These are phyloP conservation scores for Corythornis cristatus DNA, from an alignment of 2,113 vertebrate species.

Conservation along the genomic window DNA sequence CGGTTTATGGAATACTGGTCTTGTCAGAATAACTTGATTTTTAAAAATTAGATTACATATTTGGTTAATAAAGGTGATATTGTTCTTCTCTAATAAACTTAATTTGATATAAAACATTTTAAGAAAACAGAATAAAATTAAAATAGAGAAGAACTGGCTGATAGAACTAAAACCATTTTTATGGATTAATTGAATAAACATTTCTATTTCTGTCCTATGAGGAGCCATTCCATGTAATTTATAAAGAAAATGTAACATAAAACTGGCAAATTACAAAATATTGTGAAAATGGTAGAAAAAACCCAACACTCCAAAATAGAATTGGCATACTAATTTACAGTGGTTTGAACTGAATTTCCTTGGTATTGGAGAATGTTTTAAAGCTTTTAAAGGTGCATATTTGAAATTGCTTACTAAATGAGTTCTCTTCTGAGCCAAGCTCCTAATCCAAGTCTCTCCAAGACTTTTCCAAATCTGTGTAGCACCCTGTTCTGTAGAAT, in stretches of 20 bases:
- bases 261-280: not conserved
- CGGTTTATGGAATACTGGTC: constrained; percentile 35
- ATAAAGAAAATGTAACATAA: not conserved
- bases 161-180: not conserved
- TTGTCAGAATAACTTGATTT: constrained; percentile 57
- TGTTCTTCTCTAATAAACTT: constrained; percentile 53
- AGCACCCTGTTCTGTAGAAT: not conserved
- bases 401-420: not conserved
- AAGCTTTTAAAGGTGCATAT: not conserved
- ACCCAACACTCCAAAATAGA: not conserved
- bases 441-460: not conserved
- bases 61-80: constrained; percentile 41
- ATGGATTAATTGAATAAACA: not conserved
- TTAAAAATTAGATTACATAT: constrained; percentile 41
- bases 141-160: constrained; percentile 17
- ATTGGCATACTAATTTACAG: not conserved
- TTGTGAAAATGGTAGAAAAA: not conserved
- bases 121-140: constrained; percentile 36
- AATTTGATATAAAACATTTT: constrained; percentile 50
- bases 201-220: not conserved
- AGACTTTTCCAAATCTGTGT: not conserved
- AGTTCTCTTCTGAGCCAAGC: not conserved
- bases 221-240: not conserved
- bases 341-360: not conserved
- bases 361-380: not conserved